phyloP scores from a whole-genome alignment of 2,113 vertebrate genomes.

The Nerophis lumbriciformis region DNA sequence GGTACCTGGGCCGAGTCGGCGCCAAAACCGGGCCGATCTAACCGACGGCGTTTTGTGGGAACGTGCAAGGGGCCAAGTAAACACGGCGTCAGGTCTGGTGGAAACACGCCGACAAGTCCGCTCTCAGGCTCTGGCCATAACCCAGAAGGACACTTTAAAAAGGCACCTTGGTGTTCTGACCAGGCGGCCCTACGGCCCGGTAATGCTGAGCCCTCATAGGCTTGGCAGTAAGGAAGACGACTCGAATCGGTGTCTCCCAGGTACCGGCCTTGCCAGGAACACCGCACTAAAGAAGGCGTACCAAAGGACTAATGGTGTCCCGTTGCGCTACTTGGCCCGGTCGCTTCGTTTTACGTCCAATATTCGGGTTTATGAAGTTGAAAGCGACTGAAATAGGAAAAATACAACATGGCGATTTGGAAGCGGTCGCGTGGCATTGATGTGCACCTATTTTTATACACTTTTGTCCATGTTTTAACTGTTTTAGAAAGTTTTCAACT shows the following conservation, averaged over 20 bases:
- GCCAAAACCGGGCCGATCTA: constrained; percentile 16
- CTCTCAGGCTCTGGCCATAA: constrained; percentile 42
- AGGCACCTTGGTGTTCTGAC: constrained; percentile 38
- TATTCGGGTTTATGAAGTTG: constrained; percentile 33
- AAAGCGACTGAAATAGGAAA: constrained; percentile 29
- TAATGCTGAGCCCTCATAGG: constrained; percentile 50
- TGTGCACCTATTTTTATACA: constrained; percentile 7
- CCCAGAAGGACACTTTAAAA: constrained; percentile 62
- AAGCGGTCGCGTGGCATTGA: constrained; percentile 3
- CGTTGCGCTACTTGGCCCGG: constrained; percentile 50
- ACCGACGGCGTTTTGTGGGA: constrained; percentile 12
- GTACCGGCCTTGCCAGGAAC: constrained; percentile 61
- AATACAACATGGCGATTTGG: not conserved
- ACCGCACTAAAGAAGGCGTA: constrained; percentile 53
- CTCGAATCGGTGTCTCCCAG: constrained; percentile 61
- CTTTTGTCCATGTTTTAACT: not conserved
- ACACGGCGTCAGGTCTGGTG: constrained; percentile 39
- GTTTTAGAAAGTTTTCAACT: constrained; percentile 7
- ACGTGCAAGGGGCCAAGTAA: constrained; percentile 1
- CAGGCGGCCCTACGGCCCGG: constrained; percentile 38
- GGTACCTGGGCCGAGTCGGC: constrained; percentile 36
- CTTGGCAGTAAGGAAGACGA: constrained; percentile 51
- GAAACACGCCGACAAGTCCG: constrained; percentile 41
- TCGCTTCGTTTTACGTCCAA: constrained; percentile 34
- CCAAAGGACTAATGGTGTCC: constrained; percentile 60